These are phyloP conservation scores for Macquaria ambigua DNA, from an alignment of 2,113 vertebrate species.

Conservation along the genomic window DNA sequence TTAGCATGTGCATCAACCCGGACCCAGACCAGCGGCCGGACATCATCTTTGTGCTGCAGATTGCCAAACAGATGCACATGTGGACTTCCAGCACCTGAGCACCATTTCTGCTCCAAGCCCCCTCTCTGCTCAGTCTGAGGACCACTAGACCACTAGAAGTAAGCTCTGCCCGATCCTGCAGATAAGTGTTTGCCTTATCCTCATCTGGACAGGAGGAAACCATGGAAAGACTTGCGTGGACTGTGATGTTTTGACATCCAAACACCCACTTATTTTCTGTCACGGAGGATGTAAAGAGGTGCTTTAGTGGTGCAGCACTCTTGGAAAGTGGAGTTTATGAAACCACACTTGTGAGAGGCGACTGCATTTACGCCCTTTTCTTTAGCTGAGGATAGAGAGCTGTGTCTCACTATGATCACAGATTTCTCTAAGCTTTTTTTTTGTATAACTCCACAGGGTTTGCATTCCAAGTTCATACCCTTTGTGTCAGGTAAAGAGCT, in stretches of 20 bases:
- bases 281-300: conserved; percentile 10
- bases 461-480: conserved; percentile 48
- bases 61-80: conserved; percentile 70
- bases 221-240: conserved; percentile 21
- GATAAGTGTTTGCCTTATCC: conserved; percentile 3
- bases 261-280: conserved; percentile 4
- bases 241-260: background rate
- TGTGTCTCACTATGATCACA: background rate
- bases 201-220: conserved; percentile 21
- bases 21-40: conserved; percentile 73
- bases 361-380: conserved; percentile 3
- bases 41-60: conserved; percentile 72
- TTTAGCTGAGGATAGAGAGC: conserved; percentile 16
- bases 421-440: conserved; percentile 8
- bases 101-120: background rate
- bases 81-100: conserved; percentile 72
- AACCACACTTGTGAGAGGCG: conserved; percentile 7
- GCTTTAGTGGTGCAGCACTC: background rate
- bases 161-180: conserved; percentile 16
- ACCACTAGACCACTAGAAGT: conserved; percentile 9
- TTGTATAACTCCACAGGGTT: background rate
- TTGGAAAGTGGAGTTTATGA: conserved; percentile 21
- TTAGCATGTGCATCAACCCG: conserved; percentile 73
- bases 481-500: conserved; percentile 6
- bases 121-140: conserved; percentile 28